A percentile compares a stretch with the other conserved stretches of the same genome.
These are phyloP conservation scores for Trachelus stipa DNA, from an alignment of 2,888 invertebrate genomes.

Conservation along the genomic window DNA sequence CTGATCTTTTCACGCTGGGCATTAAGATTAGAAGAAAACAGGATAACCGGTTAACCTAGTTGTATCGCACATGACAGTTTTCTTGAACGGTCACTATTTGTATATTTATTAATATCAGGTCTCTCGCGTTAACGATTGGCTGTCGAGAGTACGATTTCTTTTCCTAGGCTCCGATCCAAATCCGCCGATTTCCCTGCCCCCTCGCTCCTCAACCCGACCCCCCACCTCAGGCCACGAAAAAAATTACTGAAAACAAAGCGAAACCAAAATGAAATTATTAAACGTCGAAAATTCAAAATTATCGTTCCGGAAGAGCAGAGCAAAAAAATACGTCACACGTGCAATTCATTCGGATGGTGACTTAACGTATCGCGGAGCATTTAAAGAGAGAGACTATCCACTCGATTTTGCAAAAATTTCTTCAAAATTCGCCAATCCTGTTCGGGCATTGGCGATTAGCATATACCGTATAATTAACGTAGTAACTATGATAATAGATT, in stretches of 20 bases:
- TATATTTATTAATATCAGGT: background rate
- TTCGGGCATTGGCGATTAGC: background rate
- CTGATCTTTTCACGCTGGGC: conserved; percentile 63
- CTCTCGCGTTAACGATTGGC: background rate
- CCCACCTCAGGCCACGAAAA: background rate
- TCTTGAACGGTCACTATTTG: background rate
- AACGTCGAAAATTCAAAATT: background rate
- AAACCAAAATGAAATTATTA: background rate
- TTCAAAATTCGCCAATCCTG: background rate
- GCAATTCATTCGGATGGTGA: background rate
- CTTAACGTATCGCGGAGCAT: background rate
- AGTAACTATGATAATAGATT: background rate
- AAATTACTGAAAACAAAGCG: background rate
- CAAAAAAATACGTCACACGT: background rate
- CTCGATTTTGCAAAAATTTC: background rate
- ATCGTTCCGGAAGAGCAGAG: background rate
- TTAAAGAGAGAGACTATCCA: background rate
- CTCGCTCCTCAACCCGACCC: no score
- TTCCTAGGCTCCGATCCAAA: background rate
- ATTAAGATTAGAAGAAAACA: conserved; percentile 46
- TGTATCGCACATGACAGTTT: conserved; percentile 47
- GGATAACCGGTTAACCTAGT: conserved; percentile 59
- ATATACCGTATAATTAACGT: background rate
- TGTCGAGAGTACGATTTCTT: background rate
- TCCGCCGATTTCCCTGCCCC: no score